Percentiles rank a stretch among this genome's conserved stretches.
Conservation (phyloP, 1,140 invertebrate species). For the Saxidomus purpurata region DNA sequence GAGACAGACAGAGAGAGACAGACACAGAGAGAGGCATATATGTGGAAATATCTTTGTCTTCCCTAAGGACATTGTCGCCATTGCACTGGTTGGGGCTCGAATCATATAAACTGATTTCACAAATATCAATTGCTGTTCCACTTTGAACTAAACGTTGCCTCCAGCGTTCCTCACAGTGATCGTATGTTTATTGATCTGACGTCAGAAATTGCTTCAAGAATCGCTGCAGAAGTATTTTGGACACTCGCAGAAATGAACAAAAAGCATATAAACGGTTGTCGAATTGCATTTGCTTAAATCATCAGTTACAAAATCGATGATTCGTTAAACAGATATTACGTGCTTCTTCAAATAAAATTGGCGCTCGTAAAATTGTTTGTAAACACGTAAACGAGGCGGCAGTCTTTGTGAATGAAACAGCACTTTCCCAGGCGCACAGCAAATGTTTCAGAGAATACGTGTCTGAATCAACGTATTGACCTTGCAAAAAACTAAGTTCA, state of each 20-base stretch:
- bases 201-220: not conserved
- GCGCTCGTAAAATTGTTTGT: not conserved
- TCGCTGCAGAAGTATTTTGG: conserved; percentile 3
- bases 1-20: conserved; percentile 38
- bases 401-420: not conserved
- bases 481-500: too few species aligned
- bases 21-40: not conserved
- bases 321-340: not conserved
- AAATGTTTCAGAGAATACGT: too few species aligned
- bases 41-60: too few species aligned
- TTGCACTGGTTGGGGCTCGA: too few species aligned
- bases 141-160: not conserved
- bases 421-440: too few species aligned
- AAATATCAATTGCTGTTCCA: too few species aligned
- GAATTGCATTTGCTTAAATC: conserved; percentile 30
- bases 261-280: conserved; percentile 1
- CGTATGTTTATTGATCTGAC: conserved; percentile 26
- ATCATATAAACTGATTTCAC: too few species aligned
- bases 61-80: too few species aligned
- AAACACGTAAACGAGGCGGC: not conserved
- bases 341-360: not conserved
- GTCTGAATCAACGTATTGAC: too few species aligned
- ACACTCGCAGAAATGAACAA: not conserved
- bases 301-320: conserved; percentile 29
- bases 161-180: not conserved